phyloP scores from a whole-genome alignment of 1,140 invertebrate genomes.

The Trichonephila inaurata region DNA sequence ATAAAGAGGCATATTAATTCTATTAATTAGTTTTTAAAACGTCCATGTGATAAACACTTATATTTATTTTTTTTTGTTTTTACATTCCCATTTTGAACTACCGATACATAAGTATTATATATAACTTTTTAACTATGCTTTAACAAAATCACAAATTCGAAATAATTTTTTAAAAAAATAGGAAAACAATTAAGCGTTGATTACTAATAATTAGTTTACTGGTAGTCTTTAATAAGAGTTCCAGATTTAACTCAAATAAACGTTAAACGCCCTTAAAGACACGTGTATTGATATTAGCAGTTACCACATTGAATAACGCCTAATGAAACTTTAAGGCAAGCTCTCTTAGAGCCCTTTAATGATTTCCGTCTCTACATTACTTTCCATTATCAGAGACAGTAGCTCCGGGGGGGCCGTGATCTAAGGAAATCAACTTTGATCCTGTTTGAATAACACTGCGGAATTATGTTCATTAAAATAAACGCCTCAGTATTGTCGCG shows the following conservation, averaged over 20 bases:
- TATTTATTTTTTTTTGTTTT: too few species aligned
- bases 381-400: slow-evolving; percentile 16
- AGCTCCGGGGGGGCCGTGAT: neutral
- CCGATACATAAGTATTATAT: too few species aligned
- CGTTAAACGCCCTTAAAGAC: neutral
- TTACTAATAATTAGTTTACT: too few species aligned
- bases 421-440: slow-evolving; percentile 41
- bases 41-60: too few species aligned
- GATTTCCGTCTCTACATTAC: neutral
- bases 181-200: too few species aligned
- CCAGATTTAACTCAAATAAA: neutral
- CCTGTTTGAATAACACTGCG: slow-evolving; percentile 29
- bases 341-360: neutral
- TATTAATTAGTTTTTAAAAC: too few species aligned
- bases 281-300: neutral
- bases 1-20: too few species aligned
- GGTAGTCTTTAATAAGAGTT: too few species aligned
- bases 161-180: too few species aligned
- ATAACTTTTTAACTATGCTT: too few species aligned
- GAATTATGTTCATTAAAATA: slow-evolving; percentile 7
- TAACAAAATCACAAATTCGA: too few species aligned
- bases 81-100: too few species aligned
- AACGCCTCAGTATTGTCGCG: neutral
- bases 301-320: neutral
- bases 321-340: slow-evolving; percentile 1